A percentile compares a stretch with the other conserved stretches of the same genome.
phyloP scores from a whole-genome alignment of 2,113 vertebrate genomes.

The Ptychochromis oligacanthus region DNA sequence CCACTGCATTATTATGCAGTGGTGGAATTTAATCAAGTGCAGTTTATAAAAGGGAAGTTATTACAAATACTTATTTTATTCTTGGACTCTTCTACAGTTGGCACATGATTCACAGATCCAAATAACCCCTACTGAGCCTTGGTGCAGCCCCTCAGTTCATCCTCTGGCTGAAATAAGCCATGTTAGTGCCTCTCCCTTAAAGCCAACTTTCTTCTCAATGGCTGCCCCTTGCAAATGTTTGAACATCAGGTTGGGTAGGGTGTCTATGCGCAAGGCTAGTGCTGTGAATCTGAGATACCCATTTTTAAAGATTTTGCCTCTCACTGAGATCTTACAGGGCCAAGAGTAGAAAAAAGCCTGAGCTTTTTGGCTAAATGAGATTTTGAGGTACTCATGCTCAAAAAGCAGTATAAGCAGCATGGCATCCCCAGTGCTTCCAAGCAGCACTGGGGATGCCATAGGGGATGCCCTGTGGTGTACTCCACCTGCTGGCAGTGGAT shows the following conservation, averaged over 20 bases:
- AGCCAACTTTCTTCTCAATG: not conserved
- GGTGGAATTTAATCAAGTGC: not conserved
- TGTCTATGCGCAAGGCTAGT: not conserved
- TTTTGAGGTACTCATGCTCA: not conserved
- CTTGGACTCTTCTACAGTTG: not conserved
- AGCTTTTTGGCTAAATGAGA: no score
- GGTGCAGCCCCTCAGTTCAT: not conserved
- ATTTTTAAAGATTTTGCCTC: not conserved
- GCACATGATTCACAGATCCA: not conserved
- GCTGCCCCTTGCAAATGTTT: not conserved
- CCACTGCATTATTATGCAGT: no score
- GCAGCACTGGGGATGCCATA: not conserved
- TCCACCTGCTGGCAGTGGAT: not conserved
- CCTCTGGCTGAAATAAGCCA: not conserved
- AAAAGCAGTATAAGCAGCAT: not conserved
- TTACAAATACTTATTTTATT: not conserved
- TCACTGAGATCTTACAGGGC: not conserved
- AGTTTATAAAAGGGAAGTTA: not conserved
- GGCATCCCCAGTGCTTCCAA: not conserved
- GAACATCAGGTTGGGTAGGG: not conserved
- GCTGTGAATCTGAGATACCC: no score
- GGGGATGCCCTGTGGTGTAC: not conserved
- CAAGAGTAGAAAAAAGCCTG: not conserved
- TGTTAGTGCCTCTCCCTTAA: not conserved
- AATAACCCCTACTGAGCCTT: not conserved